Evolutionary conservation across 2,797 vertebrate species (phyloP), one percentile per base, ranked within the genome.

Genomic region (Mus spretus): DNA sequence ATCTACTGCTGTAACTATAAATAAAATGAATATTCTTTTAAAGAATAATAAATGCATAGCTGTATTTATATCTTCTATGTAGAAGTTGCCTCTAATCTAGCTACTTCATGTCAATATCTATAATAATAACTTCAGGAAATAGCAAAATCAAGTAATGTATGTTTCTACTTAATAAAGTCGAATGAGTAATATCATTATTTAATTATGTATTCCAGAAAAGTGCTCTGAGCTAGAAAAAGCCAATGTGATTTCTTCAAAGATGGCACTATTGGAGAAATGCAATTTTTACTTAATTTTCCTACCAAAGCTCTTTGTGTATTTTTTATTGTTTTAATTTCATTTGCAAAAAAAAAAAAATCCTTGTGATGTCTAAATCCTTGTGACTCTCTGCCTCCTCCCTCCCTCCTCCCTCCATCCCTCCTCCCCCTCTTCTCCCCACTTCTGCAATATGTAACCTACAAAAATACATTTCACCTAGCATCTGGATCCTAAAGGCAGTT

Each of bases 261-360:
- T 55, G 6, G 55, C 34, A 93, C 3, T 70, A 74, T 34, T 63
- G 0, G 24, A 89, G 11, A 53, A 97, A 95, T 89, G 24, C 4
- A 84, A 55, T 44, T 94, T 96, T 89, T 94, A 88, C 50, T 57
- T 89, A 2, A 84, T 94, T 94, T 93, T 15, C 26, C 70, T 90
- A 88, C 0, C 17, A 74, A 67, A 55, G 3, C 3, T 24, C 89
- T 83, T 57, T 80, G 19, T 61, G 0, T 75, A 37, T 20, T 50
- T 81, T 92, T 89, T 90, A 14, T 53, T 96, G 61, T 93, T 95
- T 77, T 17, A 75, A 77, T 85, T 94, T 97, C 47, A 88, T 88
- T 95, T 40, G 22, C 31, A 59, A 47, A 84, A 9, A 65, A 65
- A 65, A 96, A 91, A 70, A 63, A 80, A 31, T 19, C 4, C 59